Conservation (phyloP, 2,888 invertebrate genomes). For the Drosophila flavopinicola region DNA sequence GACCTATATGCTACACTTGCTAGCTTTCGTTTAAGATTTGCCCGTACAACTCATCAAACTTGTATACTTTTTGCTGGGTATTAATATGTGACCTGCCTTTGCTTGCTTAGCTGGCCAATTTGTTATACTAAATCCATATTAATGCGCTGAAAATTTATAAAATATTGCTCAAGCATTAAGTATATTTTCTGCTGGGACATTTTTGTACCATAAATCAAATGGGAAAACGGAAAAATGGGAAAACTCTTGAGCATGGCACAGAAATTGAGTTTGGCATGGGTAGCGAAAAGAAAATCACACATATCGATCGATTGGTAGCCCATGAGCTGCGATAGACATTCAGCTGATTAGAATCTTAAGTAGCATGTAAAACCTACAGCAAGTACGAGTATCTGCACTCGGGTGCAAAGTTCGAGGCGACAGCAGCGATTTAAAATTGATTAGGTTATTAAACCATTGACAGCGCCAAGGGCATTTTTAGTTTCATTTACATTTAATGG, state of each 20-base stretch:
- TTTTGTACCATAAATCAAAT: conserved; percentile 47
- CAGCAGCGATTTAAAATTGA: conserved; percentile 38
- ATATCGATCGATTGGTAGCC: conserved; percentile 19
- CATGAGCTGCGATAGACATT: conserved; percentile 14
- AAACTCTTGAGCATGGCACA: conserved; percentile 19
- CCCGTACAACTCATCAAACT: neutral
- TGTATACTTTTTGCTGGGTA: neutral
- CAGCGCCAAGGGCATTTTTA: conserved; percentile 48
- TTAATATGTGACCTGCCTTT: neutral
- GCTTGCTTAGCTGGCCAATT: conserved; percentile 6
- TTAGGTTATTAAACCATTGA: conserved; percentile 58
- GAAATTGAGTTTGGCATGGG: conserved; percentile 19
- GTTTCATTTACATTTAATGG: conserved; percentile 26
- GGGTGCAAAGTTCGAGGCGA: conserved; percentile 49
- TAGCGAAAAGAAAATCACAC: conserved; percentile 4
- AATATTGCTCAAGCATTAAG: conserved; percentile 12
- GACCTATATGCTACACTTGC: too few relatives aligned
- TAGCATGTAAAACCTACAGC: neutral
- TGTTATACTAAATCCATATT: conserved; percentile 40
- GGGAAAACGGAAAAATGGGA: conserved; percentile 28
- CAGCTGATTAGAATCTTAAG: conserved; percentile 26
- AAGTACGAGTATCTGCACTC: conserved; percentile 22
- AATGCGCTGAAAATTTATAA: conserved; percentile 38
- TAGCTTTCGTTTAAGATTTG: too few relatives aligned
- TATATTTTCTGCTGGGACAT: conserved; percentile 17